These are phyloP conservation scores for Chiloscyllium plagiosum DNA, from an alignment of 2,113 vertebrate genomes.

Conservation along the genomic window DNA sequence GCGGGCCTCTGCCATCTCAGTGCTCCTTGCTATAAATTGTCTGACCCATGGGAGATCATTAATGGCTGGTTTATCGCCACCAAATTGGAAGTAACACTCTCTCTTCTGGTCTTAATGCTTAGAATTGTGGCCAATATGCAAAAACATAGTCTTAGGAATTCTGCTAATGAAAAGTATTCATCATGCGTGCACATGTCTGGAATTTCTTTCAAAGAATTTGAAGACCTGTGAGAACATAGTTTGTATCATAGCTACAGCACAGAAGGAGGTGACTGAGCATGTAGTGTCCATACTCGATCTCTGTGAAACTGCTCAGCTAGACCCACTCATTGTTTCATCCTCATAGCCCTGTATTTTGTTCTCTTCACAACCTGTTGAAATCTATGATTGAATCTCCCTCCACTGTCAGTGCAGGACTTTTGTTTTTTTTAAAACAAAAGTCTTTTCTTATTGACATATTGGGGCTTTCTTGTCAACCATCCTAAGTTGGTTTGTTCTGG, in stretches of 20 bases:
- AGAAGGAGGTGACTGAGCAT: background rate
- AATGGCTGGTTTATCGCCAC: too few species aligned
- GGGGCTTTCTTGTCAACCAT: background rate
- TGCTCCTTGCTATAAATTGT: background rate
- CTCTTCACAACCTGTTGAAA: background rate
- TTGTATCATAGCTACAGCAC: background rate
- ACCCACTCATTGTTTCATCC: background rate
- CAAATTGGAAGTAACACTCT: background rate
- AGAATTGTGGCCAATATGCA: too few species aligned
- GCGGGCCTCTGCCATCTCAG: too few species aligned
- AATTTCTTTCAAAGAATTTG: background rate
- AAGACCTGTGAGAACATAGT: background rate
- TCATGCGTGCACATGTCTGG: background rate
- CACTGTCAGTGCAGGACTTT: background rate
- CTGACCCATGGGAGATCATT: background rate
- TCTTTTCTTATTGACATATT: background rate
- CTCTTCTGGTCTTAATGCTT: background rate
- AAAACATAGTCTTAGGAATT: too few species aligned
- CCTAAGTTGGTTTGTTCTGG: background rate
- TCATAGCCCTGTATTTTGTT: background rate
- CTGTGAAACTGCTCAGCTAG: background rate
- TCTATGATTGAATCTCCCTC: background rate
- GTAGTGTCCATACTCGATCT: background rate
- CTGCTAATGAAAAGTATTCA: too few species aligned
- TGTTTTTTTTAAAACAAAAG: background rate